These are phyloP conservation scores for Ashinkailepas kermadecensis DNA, from an alignment of 2,888 invertebrate genomes.

Conservation along the genomic window DNA sequence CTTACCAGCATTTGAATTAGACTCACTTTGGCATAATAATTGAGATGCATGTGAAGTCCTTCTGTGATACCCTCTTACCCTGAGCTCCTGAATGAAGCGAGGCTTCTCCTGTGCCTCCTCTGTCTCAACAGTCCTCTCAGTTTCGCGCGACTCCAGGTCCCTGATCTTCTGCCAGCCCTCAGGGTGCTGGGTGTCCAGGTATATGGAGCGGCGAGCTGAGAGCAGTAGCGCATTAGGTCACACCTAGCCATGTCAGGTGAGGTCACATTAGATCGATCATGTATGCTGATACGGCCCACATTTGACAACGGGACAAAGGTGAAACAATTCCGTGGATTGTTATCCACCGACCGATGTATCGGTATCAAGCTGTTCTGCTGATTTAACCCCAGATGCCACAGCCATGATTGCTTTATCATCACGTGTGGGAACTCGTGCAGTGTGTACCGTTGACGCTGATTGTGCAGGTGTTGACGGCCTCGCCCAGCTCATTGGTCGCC, in stretches of 20 bases:
- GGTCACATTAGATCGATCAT: neutral
- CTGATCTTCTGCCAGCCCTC: slow-evolving; percentile 86
- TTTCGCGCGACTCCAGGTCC: slow-evolving; percentile 67
- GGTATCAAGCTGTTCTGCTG: too few relatives aligned
- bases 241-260: too few relatives aligned
- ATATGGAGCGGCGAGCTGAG: slow-evolving; percentile 72
- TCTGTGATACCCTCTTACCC: neutral
- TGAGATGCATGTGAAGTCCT: neutral
- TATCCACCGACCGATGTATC: too few relatives aligned
- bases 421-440: too few relatives aligned
- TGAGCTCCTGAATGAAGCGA: slow-evolving; percentile 2
- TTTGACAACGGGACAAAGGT: too few relatives aligned
- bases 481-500: slow-evolving; percentile 88
- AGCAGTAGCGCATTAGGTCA: too few relatives aligned
- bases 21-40: too few relatives aligned
- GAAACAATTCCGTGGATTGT: too few relatives aligned
- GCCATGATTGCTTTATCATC: too few relatives aligned
- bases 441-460: neutral
- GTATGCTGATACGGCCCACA: neutral
- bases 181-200: slow-evolving; percentile 84
- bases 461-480: slow-evolving; percentile 80
- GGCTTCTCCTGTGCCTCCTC: neutral
- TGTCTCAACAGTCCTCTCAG: slow-evolving; percentile 35
- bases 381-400: too few relatives aligned
- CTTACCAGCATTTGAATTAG: too few relatives aligned